Evolutionary conservation across 2,888 invertebrate genomes (phyloP).

Genomic region (Cheilosia variabilis): DNA sequence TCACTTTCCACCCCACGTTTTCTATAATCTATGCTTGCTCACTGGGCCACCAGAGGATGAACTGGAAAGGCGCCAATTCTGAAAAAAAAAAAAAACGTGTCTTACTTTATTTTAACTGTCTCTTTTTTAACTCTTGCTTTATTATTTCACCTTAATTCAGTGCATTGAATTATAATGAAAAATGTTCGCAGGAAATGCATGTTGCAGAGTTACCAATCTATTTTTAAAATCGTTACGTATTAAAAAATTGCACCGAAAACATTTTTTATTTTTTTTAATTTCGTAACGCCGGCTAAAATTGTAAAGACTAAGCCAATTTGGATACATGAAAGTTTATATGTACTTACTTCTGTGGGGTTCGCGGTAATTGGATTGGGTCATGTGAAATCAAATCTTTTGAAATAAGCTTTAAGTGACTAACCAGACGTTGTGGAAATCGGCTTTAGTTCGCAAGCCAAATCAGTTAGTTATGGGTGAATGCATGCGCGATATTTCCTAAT

Average conservation of each 20-base stretch:
- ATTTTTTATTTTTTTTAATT: background rate
- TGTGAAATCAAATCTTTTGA: background rate
- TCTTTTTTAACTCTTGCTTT: constrained; percentile 51
- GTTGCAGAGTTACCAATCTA: constrained; percentile 43
- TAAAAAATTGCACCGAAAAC: background rate
- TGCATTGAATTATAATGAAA: constrained; percentile 36
- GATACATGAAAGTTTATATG: background rate
- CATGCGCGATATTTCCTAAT: too few species aligned
- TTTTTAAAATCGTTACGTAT: background rate
- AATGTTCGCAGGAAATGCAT: constrained; percentile 33
- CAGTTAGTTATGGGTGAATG: too few species aligned
- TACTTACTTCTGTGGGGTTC: background rate
- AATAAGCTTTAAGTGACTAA: background rate
- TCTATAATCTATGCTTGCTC: constrained; percentile 48
- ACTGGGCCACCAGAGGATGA: constrained; percentile 69
- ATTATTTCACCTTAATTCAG: constrained; percentile 60
- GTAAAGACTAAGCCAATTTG: background rate
- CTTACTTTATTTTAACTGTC: constrained; percentile 74
- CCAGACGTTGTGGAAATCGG: background rate
- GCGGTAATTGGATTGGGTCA: constrained; percentile 4
- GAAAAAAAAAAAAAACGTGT: constrained; percentile 66
- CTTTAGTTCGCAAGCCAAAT: background rate
- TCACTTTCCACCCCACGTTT: constrained; percentile 42
- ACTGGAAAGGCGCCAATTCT: constrained; percentile 35
- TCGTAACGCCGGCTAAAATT: too few species aligned